phyloP scores from a whole-genome alignment of 1,140 invertebrate genomes.

The Aricia agestis region DNA sequence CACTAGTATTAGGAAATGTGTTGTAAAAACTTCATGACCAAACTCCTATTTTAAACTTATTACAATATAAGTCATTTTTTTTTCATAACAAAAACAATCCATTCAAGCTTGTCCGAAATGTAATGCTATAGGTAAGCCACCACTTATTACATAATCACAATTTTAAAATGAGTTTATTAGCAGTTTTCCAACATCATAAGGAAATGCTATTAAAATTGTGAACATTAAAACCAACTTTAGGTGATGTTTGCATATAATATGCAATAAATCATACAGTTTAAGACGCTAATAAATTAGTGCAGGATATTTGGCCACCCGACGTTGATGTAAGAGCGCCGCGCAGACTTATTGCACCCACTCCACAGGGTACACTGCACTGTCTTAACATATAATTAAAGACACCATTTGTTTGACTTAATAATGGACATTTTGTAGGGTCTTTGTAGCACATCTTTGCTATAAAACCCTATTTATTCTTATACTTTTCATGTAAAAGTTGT shows the following conservation, averaged over 20 bases:
- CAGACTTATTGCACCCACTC: background rate
- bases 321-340: background rate
- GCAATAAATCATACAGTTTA: background rate
- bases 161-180: too few species aligned
- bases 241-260: background rate
- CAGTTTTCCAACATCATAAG: too few species aligned
- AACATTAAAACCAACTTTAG: background rate
- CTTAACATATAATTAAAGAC: slow-evolving; percentile 1
- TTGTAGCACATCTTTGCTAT: background rate
- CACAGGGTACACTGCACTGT: background rate
- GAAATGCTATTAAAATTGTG: too few species aligned
- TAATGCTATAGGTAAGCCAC: too few species aligned
- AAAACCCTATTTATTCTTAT: background rate
- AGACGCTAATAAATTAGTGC: background rate
- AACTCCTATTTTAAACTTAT: too few species aligned
- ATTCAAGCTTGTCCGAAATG: too few species aligned
- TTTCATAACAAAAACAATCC: too few species aligned
- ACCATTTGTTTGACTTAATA: slow-evolving; percentile 1
- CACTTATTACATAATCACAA: too few species aligned
- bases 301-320: background rate
- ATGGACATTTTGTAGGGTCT: background rate
- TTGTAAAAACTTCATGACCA: too few species aligned
- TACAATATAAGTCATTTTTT: too few species aligned
- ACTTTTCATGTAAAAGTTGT: background rate
- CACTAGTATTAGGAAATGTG: too few species aligned